These are phyloP conservation scores for Chaunax sp. DNA, from an alignment of 2,797 vertebrate genomes.

Conservation along the genomic window DNA sequence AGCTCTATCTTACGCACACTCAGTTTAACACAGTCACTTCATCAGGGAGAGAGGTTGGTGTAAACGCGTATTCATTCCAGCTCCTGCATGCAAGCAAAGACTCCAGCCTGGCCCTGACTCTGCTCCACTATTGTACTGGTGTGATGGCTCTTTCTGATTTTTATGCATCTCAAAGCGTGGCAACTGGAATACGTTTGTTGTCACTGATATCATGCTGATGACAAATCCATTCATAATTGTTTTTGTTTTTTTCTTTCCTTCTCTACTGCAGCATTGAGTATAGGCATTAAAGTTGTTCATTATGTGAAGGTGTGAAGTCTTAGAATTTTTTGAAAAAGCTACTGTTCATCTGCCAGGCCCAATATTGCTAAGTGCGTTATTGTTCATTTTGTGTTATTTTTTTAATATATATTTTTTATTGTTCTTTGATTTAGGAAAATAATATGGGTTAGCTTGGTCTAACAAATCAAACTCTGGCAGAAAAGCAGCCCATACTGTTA, in stretches of 20 bases:
- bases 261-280: conserved; percentile 35
- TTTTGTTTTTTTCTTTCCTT: conserved; percentile 2
- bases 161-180: conserved; percentile 66
- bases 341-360: background rate
- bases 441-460: too few species aligned
- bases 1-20: background rate
- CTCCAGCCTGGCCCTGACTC: conserved; percentile 53
- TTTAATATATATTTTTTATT: conserved; percentile 2
- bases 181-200: conserved; percentile 65
- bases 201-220: conserved; percentile 70
- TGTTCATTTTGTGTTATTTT: background rate
- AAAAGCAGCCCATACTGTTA: background rate
- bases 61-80: conserved; percentile 22
- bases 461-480: background rate
- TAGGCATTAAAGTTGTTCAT: conserved; percentile 16
- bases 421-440: background rate
- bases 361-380: background rate
- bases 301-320: background rate
- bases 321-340: background rate
- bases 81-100: conserved; percentile 54
- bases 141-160: conserved; percentile 67
- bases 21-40: too few species aligned
- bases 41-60: background rate
- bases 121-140: conserved; percentile 56
- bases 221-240: conserved; percentile 48